Conservation (phyloP, 2,797 vertebrate species). For the Etheostoma perlongum region DNA sequence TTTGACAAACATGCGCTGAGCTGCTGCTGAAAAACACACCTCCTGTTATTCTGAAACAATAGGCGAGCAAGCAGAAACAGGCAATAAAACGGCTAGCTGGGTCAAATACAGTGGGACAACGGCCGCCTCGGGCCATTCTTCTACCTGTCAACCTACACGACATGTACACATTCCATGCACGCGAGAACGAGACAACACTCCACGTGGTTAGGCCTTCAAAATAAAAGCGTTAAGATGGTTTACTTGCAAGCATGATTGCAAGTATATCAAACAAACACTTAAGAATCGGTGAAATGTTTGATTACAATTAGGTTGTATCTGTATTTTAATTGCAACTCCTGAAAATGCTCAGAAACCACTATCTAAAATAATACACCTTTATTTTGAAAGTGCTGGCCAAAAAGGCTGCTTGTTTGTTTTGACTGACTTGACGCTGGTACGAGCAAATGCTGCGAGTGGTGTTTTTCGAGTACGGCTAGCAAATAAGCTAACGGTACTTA, state of each 20-base stretch:
- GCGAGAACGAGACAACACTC: background rate
- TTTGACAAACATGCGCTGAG: no score
- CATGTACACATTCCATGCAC: slow-evolving; percentile 12
- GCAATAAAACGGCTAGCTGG: background rate
- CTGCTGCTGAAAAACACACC: background rate
- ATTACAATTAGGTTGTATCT: rapidly evolving
- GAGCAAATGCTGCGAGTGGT: slow-evolving; percentile 7
- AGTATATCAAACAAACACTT: rapidly evolving
- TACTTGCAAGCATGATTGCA: rapidly evolving
- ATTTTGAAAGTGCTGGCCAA: slow-evolving; percentile 31
- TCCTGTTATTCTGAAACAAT: background rate
- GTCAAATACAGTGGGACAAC: background rate
- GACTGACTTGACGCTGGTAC: slow-evolving; percentile 35
- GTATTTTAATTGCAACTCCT: rapidly evolving
- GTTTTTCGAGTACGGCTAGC: slow-evolving; percentile 41
- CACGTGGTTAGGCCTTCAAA: slow-evolving; percentile 47
- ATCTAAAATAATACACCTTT: background rate
- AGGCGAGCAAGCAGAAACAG: background rate
- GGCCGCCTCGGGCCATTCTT: background rate
- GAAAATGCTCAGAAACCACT: background rate
- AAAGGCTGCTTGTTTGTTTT: slow-evolving; percentile 24
- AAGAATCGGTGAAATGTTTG: rapidly evolving
- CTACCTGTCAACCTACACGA: slow-evolving; percentile 32
- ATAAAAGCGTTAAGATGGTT: slow-evolving; percentile 7
- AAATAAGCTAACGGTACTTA: slow-evolving; percentile 66